Conservation (phyloP, 2,113 vertebrate genomes). For the Salvelinus alpinus region DNA sequence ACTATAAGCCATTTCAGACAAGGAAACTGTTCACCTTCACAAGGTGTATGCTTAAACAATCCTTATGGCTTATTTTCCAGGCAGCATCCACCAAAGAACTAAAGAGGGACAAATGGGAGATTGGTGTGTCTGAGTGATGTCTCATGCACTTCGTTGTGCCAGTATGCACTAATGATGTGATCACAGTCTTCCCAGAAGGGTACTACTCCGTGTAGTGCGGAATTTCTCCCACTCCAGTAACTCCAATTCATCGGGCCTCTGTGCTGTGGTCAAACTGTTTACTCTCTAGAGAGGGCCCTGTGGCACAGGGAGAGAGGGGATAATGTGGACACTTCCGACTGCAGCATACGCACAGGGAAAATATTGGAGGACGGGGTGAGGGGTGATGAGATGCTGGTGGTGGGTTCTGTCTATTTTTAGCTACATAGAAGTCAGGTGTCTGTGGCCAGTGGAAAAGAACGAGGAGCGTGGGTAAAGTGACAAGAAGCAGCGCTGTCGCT, state of each 20-base stretch:
- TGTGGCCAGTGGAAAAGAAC: constrained; percentile 51
- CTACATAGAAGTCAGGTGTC: constrained; percentile 58
- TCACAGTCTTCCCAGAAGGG: background rate
- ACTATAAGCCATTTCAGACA: background rate
- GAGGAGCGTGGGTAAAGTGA: constrained; percentile 36
- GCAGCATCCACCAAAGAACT: too few relatives aligned
- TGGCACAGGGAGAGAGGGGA: constrained; percentile 12
- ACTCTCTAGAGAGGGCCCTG: constrained; percentile 30
- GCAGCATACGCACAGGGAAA: constrained; percentile 20
- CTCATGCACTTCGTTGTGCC: background rate
- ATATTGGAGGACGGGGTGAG: constrained; percentile 19
- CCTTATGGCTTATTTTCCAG: too few relatives aligned
- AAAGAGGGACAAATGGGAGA: too few relatives aligned
- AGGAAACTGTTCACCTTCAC: background rate
- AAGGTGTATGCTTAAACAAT: too few relatives aligned
- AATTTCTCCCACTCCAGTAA: constrained; percentile 34
- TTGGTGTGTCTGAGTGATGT: too few relatives aligned
- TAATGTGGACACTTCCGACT: constrained; percentile 14
- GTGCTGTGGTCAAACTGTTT: constrained; percentile 39
- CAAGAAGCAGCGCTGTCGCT: constrained; percentile 44
- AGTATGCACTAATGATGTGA: background rate
- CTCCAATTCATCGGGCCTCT: constrained; percentile 32
- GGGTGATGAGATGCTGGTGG: background rate
- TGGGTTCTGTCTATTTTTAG: constrained; percentile 64
- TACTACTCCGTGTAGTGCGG: constrained; percentile 25